phyloP scores from a whole-genome alignment of 2,888 invertebrate species.

The Notocelia uddmanniana region DNA sequence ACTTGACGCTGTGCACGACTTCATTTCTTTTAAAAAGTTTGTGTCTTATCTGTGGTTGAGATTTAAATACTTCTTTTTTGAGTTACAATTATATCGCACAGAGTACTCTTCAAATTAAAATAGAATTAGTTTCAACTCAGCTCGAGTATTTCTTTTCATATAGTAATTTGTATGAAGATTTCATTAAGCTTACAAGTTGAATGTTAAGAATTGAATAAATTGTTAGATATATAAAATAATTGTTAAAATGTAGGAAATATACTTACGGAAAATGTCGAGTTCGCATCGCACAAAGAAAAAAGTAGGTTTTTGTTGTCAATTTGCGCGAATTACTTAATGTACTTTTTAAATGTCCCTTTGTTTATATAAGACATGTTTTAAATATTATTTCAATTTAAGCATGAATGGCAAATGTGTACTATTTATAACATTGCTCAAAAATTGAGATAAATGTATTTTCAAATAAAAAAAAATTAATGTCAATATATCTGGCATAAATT shows the following conservation, averaged over 20 bases:
- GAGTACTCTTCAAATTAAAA: constrained; percentile 20
- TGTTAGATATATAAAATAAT: constrained; percentile 66
- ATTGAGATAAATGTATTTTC: neutral
- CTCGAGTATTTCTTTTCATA: constrained; percentile 28
- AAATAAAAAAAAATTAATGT: neutral
- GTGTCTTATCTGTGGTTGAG: constrained; percentile 14
- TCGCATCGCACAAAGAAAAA: constrained; percentile 77
- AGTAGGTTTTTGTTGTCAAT: constrained; percentile 60
- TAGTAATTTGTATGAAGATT: constrained; percentile 61
- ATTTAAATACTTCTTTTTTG: constrained; percentile 6
- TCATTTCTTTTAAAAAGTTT: constrained; percentile 23
- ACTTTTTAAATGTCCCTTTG: neutral
- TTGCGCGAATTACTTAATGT: neutral
- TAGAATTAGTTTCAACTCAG: constrained; percentile 18
- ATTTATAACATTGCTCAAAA: constrained; percentile 16
- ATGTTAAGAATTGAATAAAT: constrained; percentile 71
- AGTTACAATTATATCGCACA: constrained; percentile 8
- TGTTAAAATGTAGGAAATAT: constrained; percentile 72
- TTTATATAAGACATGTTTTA: neutral
- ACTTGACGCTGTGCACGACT: constrained; percentile 51
- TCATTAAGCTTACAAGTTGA: constrained; percentile 63
- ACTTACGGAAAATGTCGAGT: constrained; percentile 72
- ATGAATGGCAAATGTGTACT: neutral
- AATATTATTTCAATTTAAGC: constrained; percentile 20
- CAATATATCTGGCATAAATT: neutral